Conservation (phyloP, 2,113 vertebrate species). For the Entomyzon cyanotis region DNA sequence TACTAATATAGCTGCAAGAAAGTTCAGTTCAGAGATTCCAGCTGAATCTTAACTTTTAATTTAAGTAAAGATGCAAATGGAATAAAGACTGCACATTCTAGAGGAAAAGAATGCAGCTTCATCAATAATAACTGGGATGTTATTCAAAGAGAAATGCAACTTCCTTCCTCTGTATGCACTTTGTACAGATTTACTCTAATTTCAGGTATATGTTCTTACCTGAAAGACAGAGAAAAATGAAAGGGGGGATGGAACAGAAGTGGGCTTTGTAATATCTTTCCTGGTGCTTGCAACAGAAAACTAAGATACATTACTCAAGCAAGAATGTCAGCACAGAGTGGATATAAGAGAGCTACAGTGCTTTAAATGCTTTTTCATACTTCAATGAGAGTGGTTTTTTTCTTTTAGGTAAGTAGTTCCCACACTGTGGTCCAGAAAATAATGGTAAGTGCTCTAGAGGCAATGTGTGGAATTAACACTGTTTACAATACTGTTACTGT, state of each 20-base stretch:
- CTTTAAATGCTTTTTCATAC: not conserved
- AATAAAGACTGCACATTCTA: not conserved
- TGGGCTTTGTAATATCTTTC: not conserved
- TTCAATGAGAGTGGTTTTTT: not conserved
- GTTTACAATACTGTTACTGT: not conserved
- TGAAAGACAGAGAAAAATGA: not conserved
- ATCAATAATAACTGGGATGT: not conserved
- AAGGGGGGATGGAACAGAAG: not conserved
- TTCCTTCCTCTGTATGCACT: not conserved
- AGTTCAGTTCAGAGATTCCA: not conserved
- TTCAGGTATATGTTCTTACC: not conserved
- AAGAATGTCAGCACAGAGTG: not conserved
- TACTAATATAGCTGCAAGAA: not conserved
- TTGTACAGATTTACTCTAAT: not conserved
- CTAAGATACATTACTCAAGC: not conserved
- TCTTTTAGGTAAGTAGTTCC: not conserved
- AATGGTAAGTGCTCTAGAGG: not conserved
- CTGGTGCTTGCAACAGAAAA: not conserved
- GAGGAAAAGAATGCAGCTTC: not conserved
- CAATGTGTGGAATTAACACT: not conserved
- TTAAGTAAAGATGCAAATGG: not conserved
- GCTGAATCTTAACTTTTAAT: not conserved
- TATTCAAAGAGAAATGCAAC: not conserved
- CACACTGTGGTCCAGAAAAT: not conserved
- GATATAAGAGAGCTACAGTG: not conserved